Conservation (phyloP, 2,888 invertebrate species). For the Dendrolimus houi region DNA sequence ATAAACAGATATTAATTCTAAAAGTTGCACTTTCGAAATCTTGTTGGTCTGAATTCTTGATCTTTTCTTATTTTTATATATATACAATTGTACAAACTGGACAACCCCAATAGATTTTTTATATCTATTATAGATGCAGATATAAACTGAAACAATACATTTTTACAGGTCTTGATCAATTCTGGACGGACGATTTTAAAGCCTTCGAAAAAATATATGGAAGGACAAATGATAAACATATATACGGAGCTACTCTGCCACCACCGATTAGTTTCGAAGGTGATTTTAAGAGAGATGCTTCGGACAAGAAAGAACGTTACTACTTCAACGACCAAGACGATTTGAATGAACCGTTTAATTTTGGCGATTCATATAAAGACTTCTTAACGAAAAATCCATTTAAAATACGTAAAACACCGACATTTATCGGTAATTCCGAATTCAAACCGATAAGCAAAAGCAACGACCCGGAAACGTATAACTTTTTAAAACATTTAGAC, state of each 20-base stretch:
- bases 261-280: constrained; percentile 26
- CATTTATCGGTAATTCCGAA: constrained; percentile 42
- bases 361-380: constrained; percentile 31
- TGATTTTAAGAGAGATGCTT: constrained; percentile 27
- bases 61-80: no score
- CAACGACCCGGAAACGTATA: constrained; percentile 54
- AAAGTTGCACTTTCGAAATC: no score
- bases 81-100: no score
- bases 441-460: constrained; percentile 48
- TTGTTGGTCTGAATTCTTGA: no score
- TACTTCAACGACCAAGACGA: constrained; percentile 24
- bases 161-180: constrained; percentile 49
- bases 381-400: constrained; percentile 13
- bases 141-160: no score
- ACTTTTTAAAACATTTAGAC: constrained; percentile 52
- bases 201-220: constrained; percentile 60
- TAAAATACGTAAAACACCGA: constrained; percentile 27
- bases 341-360: constrained; percentile 22
- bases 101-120: no score
- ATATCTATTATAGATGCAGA: no score
- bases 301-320: constrained; percentile 43
- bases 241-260: constrained; percentile 47
- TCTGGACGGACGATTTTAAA: constrained; percentile 63
- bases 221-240: constrained; percentile 57
- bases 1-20: no score